phyloP scores from a whole-genome alignment of 2,113 vertebrate genomes.

The Bujurquina vittata region DNA sequence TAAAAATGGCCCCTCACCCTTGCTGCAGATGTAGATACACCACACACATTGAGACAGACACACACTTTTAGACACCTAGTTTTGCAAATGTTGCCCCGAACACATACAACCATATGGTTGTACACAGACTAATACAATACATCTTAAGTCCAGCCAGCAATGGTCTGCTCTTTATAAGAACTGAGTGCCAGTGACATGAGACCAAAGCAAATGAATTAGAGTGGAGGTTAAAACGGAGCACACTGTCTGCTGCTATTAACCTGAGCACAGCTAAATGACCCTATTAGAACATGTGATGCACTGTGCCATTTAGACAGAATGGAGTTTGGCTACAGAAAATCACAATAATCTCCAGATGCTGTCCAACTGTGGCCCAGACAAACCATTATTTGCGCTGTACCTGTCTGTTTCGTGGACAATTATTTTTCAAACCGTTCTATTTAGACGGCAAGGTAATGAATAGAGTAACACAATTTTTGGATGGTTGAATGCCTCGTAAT shows the following conservation, averaged over 20 bases:
- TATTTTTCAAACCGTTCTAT: conserved; percentile 34
- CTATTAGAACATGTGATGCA: conserved; percentile 58
- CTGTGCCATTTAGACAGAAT: conserved; percentile 21
- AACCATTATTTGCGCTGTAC: conserved; percentile 38
- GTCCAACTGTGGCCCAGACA: conserved; percentile 21
- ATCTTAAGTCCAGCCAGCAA: conserved; percentile 17
- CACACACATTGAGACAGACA: background rate
- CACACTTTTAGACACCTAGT: conserved; percentile 19
- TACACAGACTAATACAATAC: conserved; percentile 45
- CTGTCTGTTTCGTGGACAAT: conserved; percentile 34
- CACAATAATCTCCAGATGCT: conserved; percentile 61
- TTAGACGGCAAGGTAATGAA: conserved; percentile 38
- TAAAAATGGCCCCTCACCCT: conserved; percentile 51
- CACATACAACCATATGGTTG: conserved; percentile 17
- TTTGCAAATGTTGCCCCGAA: conserved; percentile 41
- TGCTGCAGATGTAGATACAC: conserved; percentile 2
- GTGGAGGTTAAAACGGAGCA: conserved; percentile 63
- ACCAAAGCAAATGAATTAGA: conserved; percentile 77
- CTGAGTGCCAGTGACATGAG: conserved; percentile 77
- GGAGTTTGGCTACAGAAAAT: conserved; percentile 46
- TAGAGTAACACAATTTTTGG: conserved; percentile 11
- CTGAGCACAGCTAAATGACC: conserved; percentile 51
- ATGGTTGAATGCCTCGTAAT: conserved; percentile 8
- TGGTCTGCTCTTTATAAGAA: conserved; percentile 66
- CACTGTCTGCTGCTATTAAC: conserved; percentile 73